Evolutionary conservation across 1,140 invertebrate species (phyloP), one percentile per base, ranked within the genome.

Genomic region (Mactra quadrangularis): DNA sequence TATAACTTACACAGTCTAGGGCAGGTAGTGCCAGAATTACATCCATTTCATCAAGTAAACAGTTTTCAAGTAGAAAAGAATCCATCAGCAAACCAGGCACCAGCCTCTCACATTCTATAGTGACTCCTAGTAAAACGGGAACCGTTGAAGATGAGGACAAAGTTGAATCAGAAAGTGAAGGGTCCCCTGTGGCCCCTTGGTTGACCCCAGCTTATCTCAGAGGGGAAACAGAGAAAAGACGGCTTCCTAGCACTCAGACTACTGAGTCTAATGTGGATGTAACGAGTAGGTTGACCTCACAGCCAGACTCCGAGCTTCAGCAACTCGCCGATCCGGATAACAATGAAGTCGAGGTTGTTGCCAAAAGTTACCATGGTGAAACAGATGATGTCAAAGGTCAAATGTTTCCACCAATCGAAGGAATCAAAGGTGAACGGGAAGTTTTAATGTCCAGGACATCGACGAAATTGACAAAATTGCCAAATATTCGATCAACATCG

Each of bases 361-460:
- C 35, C 33, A 2, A 29, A 3, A n/a, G n/a, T n/a, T n/a, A n/a
- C n/a, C n/a, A n/a, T n/a, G n/a, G n/a, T n/a, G 52, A 57, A 41
- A 57, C n/a, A 17, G 27, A 45, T 35, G 35, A 25, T 7, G 60
- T 50, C 0, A 77, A 64, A 52, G 59, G 45, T n/a, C 59, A 57
- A 68, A 47, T 0, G 52, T 50, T 52, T 6, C 9, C 15, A 22
- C 76, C 45, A n/a, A 52, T 55, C 1, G 60, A 31, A 25, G 77
- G 64, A 4, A 29, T 81, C 31, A 81, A 33, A 60, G 77, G 77
- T 47, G 77, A 81, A 59, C 70, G 77, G 33, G 77, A 81, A 35
- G 45, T 27, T 17, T 22, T 81, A 47, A 22, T 59, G 41, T 81
- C 77, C n/a, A 81, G 77, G 35, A 53, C 60, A 38, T 81, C 77